These are phyloP conservation scores for Folsomia manolachei DNA, from an alignment of 2,888 invertebrate species.

Conservation along the genomic window DNA sequence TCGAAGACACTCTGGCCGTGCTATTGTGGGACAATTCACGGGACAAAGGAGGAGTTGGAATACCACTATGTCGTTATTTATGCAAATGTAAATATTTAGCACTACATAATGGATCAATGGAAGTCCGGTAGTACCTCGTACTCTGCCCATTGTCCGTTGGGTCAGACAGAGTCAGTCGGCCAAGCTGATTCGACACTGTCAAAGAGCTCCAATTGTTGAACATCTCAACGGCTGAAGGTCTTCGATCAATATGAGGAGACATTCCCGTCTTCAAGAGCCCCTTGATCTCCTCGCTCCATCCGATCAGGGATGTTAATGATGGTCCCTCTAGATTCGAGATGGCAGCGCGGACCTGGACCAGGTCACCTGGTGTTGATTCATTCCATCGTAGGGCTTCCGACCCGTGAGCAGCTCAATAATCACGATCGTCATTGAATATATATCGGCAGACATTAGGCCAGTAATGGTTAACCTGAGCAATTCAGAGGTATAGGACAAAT, in stretches of 20 bases:
- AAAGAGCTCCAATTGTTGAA: not conserved
- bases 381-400: not conserved
- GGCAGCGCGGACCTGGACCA: slow-evolving; percentile 5
- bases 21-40: not conserved
- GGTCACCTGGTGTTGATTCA: slow-evolving; percentile 21
- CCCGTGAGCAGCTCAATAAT: slow-evolving; percentile 5
- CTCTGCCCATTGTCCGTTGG: not conserved
- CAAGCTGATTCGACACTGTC: not conserved
- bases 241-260: not conserved
- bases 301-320: not conserved
- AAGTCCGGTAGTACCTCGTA: too few relatives aligned
- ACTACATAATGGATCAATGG: too few relatives aligned
- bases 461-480: not conserved
- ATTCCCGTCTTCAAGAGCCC: not conserved
- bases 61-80: not conserved
- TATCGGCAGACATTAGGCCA: slow-evolving; percentile 6
- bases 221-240: not conserved
- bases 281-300: not conserved
- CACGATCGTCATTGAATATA: slow-evolving; percentile 5
- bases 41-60: not conserved
- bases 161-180: not conserved
- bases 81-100: too few relatives aligned
- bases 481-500: too few relatives aligned
- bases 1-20: not conserved
- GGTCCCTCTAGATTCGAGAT: slow-evolving; percentile 15